These are phyloP conservation scores for Thera obeliscata DNA, from an alignment of 2,888 invertebrate genomes.

Conservation along the genomic window DNA sequence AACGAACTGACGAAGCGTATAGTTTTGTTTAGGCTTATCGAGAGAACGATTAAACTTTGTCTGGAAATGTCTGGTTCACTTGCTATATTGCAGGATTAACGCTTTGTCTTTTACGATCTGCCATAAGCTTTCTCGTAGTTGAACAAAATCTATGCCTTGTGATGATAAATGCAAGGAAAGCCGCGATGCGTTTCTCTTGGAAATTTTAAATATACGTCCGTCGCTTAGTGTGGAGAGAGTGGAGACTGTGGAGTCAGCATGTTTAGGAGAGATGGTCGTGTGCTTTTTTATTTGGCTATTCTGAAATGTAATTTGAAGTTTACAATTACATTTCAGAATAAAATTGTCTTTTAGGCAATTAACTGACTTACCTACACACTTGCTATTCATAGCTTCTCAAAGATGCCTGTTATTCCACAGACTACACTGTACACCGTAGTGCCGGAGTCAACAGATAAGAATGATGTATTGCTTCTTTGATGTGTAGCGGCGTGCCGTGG, in stretches of 20 bases:
- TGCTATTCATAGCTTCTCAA: constrained; percentile 5
- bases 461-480: constrained; percentile 38
- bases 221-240: too few relatives aligned
- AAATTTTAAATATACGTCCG: neutral
- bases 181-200: neutral
- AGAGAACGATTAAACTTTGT: constrained; percentile 22
- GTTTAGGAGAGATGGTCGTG: too few relatives aligned
- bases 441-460: constrained; percentile 31
- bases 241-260: too few relatives aligned
- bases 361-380: constrained; percentile 16
- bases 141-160: neutral
- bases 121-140: neutral
- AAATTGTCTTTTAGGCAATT: constrained; percentile 2
- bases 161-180: constrained; percentile 9
- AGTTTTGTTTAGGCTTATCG: constrained; percentile 29
- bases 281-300: neutral
- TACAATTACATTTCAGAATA: neutral
- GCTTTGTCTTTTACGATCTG: constrained; percentile 1
- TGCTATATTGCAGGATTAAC: constrained; percentile 13
- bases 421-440: constrained; percentile 6
- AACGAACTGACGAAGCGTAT: constrained; percentile 32
- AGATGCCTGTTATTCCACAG: constrained; percentile 26
- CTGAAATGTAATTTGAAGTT: neutral
- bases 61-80: constrained; percentile 25
- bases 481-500: constrained; percentile 29